Conservation (phyloP, 2,797 vertebrate species). For the Cirrhinus molitorella region DNA sequence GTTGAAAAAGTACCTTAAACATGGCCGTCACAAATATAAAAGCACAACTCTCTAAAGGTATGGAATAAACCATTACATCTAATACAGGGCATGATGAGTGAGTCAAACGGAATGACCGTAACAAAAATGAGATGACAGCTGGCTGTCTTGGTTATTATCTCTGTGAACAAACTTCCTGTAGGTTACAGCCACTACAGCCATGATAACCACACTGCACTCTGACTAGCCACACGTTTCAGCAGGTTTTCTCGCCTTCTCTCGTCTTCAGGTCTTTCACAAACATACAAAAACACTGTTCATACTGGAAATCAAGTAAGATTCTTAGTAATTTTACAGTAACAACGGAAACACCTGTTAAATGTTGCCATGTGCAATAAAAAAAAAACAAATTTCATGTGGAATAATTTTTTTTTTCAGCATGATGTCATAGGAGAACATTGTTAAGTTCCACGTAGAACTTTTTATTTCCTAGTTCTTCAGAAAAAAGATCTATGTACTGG, state of each 20-base stretch:
- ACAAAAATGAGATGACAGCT: constrained; percentile 53
- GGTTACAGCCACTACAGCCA: constrained; percentile 47
- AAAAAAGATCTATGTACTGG: not conserved
- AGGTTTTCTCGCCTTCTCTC: not conserved
- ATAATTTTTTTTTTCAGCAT: not conserved
- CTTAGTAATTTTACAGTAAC: not conserved
- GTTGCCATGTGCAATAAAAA: not conserved
- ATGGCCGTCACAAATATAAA: not conserved
- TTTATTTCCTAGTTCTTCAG: constrained; percentile 13
- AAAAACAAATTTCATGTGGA: not conserved
- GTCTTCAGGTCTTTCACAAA: not conserved
- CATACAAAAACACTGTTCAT: not conserved
- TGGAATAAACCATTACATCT: not conserved
- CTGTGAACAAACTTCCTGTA: constrained; percentile 64
- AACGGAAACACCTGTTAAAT: not conserved
- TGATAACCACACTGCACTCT: constrained; percentile 46
- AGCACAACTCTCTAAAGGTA: not conserved
- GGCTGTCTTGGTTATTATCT: constrained; percentile 65
- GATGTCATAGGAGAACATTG: not conserved
- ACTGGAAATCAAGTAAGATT: not conserved
- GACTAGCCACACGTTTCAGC: not conserved
- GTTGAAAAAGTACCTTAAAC: not conserved
- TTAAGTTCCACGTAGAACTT: not conserved
- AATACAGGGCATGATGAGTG: not conserved
- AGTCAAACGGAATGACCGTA: constrained; percentile 23